Base-by-base conservation (phyloP, 2,797 vertebrate genomes). In the Phataginus tetradactyla region DNA sequence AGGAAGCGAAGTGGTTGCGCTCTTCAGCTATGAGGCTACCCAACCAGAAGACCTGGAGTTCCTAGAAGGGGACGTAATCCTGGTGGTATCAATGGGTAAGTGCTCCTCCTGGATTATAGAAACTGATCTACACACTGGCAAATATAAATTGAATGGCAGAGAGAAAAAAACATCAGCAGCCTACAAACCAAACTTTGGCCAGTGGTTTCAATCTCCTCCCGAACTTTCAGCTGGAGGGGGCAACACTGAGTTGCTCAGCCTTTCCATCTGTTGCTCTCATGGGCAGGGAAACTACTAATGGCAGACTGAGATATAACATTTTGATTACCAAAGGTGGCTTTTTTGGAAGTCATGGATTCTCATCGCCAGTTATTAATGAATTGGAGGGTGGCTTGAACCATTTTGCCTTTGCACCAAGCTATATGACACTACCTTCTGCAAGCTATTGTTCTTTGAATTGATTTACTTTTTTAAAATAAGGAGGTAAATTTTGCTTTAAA, bases 1-100 rank as follows among this genome's bases (percentile, higher is more conserved):
- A 20, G 88, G 98, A n/a, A 98, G 81, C 77, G 98, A 97, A 2
- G 98, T 99, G 4, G 97, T 99, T 49, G 99, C 99, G 0, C 98
- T 99, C 95, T 99, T 99, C 95, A 97, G 97, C 53, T 99, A 99
- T 0, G 98, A 99, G 90, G 99, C 99, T 10, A 97, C 98, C 2
- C 99, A 99, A 39, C 99, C 99, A 0, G 99, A 99, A 95, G 99
- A 99, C 98, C 98, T 99, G 91, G 98, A 88, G 12, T 99, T 99
- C 85, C 94, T 98, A 15, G 86, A 99, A 94, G 99, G 99, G 64
- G 99, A 99, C 4, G 59, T 78, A 3, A 99, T 99, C 97, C 98
- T 98, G 32, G 53, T 99, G 57, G 97, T 99, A 77, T 99, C 99
- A 13, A 98, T 97, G 98, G 99, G 99, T 99, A 98, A 98, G 96